Base-by-base conservation (phyloP, 1,140 invertebrate genomes). In the Zaprionus nigranus region DNA sequence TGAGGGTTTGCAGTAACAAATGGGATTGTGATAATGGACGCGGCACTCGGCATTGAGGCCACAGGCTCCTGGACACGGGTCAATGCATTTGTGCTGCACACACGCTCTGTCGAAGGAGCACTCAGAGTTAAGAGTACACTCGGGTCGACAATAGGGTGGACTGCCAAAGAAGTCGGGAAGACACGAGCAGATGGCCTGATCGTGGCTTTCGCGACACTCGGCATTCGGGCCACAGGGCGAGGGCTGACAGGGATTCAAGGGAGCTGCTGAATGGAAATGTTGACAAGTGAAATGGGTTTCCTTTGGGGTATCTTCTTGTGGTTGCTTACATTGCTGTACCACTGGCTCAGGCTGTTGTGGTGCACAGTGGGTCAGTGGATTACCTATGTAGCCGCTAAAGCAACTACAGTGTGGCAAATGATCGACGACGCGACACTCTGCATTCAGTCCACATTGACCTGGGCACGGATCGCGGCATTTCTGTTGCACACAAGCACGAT, bases 391-490 rank as follows among this genome's bases (percentile, higher is more conserved):
- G 40, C 95, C 95, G 30, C 93, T 90, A 17, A 94, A 93, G 92
- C 96, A 97, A 75, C 93, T 94, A 82, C 97, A 97, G 2, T 95
- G 95, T 24, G 96, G 95, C 38, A 96, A 92, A 92, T 97, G 96
- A 86, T 96, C 96, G 1, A 96, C 93, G 11, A 96, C 96, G 90
- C 94, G 93, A 87, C 96, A 97, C 73, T 95, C 94, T 2, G 95
- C 96, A 85, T 97, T 96, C 22, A 94, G 91, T 38, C 96, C 96
- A 92, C 96, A 97, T 11, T 94, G 94, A n/a, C 96, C 95, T 1
- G 94, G 95, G 84, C 97, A 97, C 38, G 96, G 96, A 93, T 97
- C 95, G 79, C 94, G 94, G 82, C 97, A 97, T 92, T 95, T 96
- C 54, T 95, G 95, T 79, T 96, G 95, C 6, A 96, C 93, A 79